Base-by-base conservation (phyloP, 1,140 invertebrate genomes). In the Calephelis nemesis region DNA sequence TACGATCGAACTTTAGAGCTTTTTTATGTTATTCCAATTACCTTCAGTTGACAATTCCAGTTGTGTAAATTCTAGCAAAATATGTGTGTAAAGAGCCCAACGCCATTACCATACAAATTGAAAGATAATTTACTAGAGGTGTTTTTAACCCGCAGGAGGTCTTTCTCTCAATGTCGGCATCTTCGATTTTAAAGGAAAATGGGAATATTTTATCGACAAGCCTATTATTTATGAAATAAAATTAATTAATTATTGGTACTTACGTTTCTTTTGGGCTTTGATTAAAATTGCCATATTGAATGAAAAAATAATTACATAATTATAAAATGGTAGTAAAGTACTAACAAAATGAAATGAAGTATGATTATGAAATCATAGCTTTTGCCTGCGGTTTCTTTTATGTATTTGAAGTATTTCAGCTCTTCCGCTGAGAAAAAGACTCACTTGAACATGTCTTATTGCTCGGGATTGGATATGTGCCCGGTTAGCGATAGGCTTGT, bases 11-110 rank as follows among this genome's bases (percentile, higher is more conserved):
- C 78, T 91, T 91, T 89, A 91, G 84, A 82, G 81, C 74, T 72
- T 85, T 89, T 90, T 89, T 88, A 91, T 85, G 78, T 73, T 69
- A 81, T 87, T 85, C 65, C 86, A 83, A 91, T 91, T 87, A 79
- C 85, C 77, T 68, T 77, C 73, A 76, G 76, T 82, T 87, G 87
- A 87, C 87, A 87, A 88, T 85, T 74, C 70, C 73, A 78, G 68
- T 73, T 77, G 81, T 78, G 81, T 85, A 85, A 88, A 88, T 74
- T 88, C 83, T 91, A 89, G 84, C 82, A 75, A 86, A 86, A 86
- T 87, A 85, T 83, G 83, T 76, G 58, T 78, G 71, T 71, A 72
- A 82, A 78, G 72, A 80, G 72, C 79, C 71, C 75, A 58, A 75
- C 70, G 70, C 74, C 72, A 88, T 87, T 88, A 85, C 81, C 78